Evolutionary conservation across 2,113 vertebrate species (phyloP).

Genomic region (Cranoglanis bouderius): DNA sequence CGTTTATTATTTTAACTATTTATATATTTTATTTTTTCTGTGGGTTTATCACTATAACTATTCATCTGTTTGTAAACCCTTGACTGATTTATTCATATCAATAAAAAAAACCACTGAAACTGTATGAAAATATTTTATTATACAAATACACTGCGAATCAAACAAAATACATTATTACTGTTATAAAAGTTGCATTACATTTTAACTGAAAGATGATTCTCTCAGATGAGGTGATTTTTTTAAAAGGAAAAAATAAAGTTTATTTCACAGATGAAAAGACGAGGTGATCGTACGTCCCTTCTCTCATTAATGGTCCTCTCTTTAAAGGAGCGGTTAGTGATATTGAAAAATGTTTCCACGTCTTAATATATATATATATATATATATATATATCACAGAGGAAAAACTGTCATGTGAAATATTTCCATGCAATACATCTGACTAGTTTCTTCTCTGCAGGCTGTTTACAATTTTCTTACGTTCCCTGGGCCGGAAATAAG

Average conservation of each 20-base stretch:
- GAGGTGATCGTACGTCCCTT: no score
- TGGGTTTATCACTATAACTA: background rate
- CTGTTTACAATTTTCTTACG: background rate
- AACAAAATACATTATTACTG: background rate
- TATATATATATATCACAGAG: no score
- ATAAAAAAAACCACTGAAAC: background rate
- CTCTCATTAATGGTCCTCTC: background rate
- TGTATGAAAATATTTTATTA: slow-evolving; percentile 50
- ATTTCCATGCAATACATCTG: background rate
- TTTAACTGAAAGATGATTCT: background rate
- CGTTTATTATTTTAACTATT: background rate
- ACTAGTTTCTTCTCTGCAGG: background rate
- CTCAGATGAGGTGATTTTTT: background rate
- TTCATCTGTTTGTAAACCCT: background rate
- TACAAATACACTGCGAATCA: background rate
- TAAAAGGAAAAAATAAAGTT: no score
- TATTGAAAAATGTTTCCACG: background rate
- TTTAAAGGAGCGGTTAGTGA: background rate
- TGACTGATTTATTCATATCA: background rate
- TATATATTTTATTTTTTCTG: background rate
- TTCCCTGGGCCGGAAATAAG: background rate
- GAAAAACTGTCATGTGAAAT: background rate
- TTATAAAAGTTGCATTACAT: background rate
- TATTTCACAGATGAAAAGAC: background rate
- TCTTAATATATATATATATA: no score